Evolutionary conservation across 2,888 invertebrate genomes (phyloP).

Genomic region (Pandemis cinnamomeana): DNA sequence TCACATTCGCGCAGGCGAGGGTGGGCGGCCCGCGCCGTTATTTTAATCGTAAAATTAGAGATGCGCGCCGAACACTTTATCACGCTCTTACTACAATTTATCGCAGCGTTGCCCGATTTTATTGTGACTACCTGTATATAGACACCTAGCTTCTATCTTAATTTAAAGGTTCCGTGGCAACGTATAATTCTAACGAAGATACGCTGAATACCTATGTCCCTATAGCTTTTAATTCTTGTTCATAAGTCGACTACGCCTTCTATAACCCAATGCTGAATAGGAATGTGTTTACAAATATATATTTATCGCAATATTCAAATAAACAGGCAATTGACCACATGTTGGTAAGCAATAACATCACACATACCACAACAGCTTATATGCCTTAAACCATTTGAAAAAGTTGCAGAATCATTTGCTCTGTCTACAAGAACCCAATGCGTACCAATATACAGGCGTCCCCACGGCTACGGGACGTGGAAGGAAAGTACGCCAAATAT

Average conservation of each 20-base stretch:
- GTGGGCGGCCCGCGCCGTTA: constrained; percentile 43
- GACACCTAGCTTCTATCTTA: constrained; percentile 12
- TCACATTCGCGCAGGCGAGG: constrained; percentile 22
- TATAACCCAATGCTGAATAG: background rate
- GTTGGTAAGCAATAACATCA: no score
- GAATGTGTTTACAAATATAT: no score
- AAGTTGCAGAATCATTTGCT: no score
- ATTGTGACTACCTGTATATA: constrained; percentile 50
- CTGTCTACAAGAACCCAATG: no score
- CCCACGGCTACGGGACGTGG: no score
- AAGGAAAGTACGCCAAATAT: no score
- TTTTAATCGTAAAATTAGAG: constrained; percentile 54
- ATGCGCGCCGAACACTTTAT: constrained; percentile 53
- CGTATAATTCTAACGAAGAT: background rate
- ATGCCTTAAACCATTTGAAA: no score
- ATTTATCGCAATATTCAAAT: no score
- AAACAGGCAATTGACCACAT: no score
- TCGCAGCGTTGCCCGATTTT: constrained; percentile 48
- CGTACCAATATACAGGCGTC: no score
- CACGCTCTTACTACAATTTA: constrained; percentile 53
- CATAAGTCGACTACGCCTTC: background rate
- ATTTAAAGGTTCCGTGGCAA: background rate
- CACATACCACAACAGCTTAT: no score
- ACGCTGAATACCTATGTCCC: background rate
- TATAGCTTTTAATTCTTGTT: background rate